Percentiles rank a stretch among this genome's conserved stretches.
Evolutionary conservation across 2,888 invertebrate genomes (phyloP).

Genomic region (Pristionchus entomophagus): DNA sequence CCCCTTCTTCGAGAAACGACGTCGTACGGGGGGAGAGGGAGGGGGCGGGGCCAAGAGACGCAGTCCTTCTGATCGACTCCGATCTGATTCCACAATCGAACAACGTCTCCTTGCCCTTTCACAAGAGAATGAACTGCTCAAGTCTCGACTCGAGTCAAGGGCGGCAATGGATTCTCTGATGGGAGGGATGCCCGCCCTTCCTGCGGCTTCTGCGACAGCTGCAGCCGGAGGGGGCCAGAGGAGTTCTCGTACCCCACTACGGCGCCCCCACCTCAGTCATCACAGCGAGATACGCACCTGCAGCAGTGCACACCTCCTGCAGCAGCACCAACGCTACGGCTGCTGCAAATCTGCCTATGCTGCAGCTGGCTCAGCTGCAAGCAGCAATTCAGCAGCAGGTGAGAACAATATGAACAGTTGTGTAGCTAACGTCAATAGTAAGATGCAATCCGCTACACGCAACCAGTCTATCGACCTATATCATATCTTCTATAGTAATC

Average conservation of each 20-base stretch:
- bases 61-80: not conserved
- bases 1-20: conserved; percentile 36
- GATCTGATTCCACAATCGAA: not conserved
- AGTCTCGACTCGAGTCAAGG: conserved; percentile 32
- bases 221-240: not conserved
- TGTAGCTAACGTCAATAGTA: too few species aligned
- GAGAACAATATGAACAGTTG: not conserved
- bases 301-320: not conserved
- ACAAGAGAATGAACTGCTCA: conserved; percentile 39
- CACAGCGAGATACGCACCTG: not conserved
- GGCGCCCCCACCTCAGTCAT: conserved; percentile 29
- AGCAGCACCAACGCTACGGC: not conserved
- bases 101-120: conserved; percentile 38
- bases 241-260: conserved; percentile 16
- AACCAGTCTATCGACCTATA: too few species aligned
- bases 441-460: too few species aligned
- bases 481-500: too few species aligned
- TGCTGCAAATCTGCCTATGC: conserved; percentile 21
- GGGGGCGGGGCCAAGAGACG: conserved; percentile 24
- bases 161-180: conserved; percentile 26
- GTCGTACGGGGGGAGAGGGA: not conserved
- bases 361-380: conserved; percentile 42
- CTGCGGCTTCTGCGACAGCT: conserved; percentile 22
- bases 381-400: conserved; percentile 47
- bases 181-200: not conserved